Conservation (phyloP, 2,113 vertebrate genomes). For the Philantomba maxwellii region DNA sequence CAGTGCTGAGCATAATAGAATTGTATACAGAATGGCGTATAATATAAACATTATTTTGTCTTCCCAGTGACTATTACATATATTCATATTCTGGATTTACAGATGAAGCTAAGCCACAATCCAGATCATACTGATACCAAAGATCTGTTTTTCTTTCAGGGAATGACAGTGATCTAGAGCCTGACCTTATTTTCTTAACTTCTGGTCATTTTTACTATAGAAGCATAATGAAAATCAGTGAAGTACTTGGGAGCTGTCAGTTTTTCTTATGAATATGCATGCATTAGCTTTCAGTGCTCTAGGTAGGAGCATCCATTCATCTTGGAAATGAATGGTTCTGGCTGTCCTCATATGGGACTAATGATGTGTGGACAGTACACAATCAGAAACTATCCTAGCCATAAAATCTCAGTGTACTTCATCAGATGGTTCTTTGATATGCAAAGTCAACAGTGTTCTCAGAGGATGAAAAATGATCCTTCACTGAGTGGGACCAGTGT, state of each 20-base stretch:
- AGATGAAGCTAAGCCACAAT: neutral
- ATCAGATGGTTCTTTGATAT: neutral
- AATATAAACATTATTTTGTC: neutral
- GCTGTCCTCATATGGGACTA: neutral
- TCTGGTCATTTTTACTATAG: neutral
- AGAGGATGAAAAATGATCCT: neutral
- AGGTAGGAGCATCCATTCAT: constrained; percentile 25
- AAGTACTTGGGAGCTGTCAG: neutral
- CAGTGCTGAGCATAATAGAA: neutral
- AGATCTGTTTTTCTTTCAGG: neutral
- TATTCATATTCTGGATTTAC: neutral
- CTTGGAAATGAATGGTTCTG: constrained; percentile 22
- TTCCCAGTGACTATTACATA: neutral
- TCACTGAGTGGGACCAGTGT: neutral
- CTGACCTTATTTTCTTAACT: neutral
- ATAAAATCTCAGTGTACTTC: neutral
- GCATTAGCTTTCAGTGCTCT: neutral
- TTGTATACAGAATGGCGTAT: neutral
- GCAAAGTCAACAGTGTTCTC: neutral
- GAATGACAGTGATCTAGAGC: neutral
- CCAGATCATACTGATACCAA: no score
- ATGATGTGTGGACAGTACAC: constrained; percentile 27
- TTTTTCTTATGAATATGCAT: neutral
- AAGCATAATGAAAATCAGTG: neutral
- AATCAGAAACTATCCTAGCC: neutral